Base-by-base conservation (phyloP, 2,113 vertebrate genomes). In the Nycticorax nycticorax region DNA sequence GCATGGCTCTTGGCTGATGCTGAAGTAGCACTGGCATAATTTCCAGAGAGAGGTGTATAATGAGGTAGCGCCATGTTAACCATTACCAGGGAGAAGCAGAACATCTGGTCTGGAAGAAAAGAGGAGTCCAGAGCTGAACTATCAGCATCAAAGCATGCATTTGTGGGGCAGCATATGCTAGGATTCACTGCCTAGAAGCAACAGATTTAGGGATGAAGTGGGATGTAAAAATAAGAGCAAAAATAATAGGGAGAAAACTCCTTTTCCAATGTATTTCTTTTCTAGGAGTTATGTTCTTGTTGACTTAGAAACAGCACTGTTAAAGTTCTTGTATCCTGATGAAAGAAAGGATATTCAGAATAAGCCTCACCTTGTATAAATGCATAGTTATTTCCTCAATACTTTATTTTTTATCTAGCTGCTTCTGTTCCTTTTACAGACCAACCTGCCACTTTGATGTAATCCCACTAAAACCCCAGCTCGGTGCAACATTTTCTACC, bases 41-140 rank as follows among this genome's bases (percentile, higher is more conserved):
- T 97, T 98, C 94, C 97, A 98, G 92, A 95, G 88, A 98, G 96
- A 98, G 93, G 93, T 33, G 81, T 89, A 97, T 98, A 98, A 98
- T 98, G 97, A 98, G 97, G 95, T 89, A 91, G 94, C 62, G 72
- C 96, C 97, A 96, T 94, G 92, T 96, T 97, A 93, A 96, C 95
- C 75, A 97, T 98, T 98, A 96, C 93, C 96, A 97, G 93, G 95
- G 96, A 98, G 97, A 98, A 97, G 97, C 39, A 96, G 97, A 98
- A 98, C 97, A 98, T 98, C 98, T 98, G 98, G 97, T 96, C 91
- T 94, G 96, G 97, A 98, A 98, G 94, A 98, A 98, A 97, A 93
- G 85, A 98, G 43, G 66, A 87, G 92, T 92, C 94, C 97, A 97
- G 91, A 72, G 48, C 90, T 94, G 86, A 97, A 73, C 69, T 92